Evolutionary conservation across 2,113 vertebrate species (phyloP), one percentile per base, ranked within the genome.

Genomic region (Coreoperca whiteheadi): DNA sequence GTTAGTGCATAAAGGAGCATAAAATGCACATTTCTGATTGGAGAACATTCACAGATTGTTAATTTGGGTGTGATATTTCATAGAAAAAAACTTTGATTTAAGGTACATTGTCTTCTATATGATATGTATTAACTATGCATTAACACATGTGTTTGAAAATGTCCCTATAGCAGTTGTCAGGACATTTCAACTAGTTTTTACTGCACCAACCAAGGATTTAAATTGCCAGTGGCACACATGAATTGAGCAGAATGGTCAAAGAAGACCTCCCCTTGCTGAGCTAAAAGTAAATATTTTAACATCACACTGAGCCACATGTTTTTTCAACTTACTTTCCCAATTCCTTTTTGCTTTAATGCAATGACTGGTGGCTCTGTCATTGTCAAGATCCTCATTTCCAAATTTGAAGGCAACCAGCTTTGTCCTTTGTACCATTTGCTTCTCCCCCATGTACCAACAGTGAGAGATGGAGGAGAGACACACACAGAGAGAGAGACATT

Each of bases 281-380:
- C 48, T 43, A 65, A 83, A 82, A 73, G 74, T 73, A 77, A 77
- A 85, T 88, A 87, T 90, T 90, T 86, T 76, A 87, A 79, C 76
- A 78, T 87, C 57, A 80, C 37, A 81, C 71, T 89, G 70, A 20
- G 16, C n/a, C 60, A 64, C 20, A 30, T 78, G 53, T 70, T 86
- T 86, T 51, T 78, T 85, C 6, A 30, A 46, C 25, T 30, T 37
- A 57, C 79, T 77, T 60, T 86, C 48, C 43, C 25, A 10, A 16
- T 82, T 83, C 90, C 63, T 21, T 81, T 84, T 73, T 77, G 59
- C 63, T 77, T 57, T 78, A 79, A 88, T 68, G 50, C 39, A 71
- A 53, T 77, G 70, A 85, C 65, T 53, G 59, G 46, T 53, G 34
- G 68, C 81, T 91, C 81, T 70, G 73, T 91, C 82, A 75, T 83